These are phyloP conservation scores for Gymnothorax javanicus DNA, from an alignment of 2,797 vertebrate species.

Conservation along the genomic window DNA sequence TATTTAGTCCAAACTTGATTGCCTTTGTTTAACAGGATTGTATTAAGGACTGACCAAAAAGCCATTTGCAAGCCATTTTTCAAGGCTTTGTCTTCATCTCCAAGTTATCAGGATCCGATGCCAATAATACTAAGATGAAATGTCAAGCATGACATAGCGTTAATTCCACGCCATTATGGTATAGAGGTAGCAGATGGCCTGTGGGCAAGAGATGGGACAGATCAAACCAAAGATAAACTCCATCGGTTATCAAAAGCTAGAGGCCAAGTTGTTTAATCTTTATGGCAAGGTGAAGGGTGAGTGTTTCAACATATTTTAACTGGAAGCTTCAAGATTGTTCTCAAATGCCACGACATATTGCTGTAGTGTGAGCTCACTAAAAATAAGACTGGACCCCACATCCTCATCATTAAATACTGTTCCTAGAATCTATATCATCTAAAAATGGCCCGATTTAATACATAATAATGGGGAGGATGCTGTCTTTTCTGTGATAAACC, in stretches of 20 bases:
- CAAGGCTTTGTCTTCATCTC: conserved; percentile 59
- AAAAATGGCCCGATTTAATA: not conserved
- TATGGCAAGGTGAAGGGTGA: not conserved
- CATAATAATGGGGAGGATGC: conserved; percentile 7
- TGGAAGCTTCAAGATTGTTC: not conserved
- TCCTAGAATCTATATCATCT: not conserved
- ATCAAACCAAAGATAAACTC: conserved; percentile 7
- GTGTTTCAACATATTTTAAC: not conserved
- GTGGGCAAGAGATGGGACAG: not conserved
- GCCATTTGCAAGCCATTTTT: conserved; percentile 55
- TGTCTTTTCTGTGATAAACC: not conserved
- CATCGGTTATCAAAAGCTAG: not conserved
- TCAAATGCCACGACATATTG: not conserved
- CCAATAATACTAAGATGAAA: conserved; percentile 46
- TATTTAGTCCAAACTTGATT: conserved; percentile 65
- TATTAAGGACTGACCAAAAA: conserved; percentile 52
- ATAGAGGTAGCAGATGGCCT: conserved; percentile 5
- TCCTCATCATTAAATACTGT: not conserved
- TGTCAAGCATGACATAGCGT: conserved; percentile 37
- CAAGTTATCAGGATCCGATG: conserved; percentile 55
- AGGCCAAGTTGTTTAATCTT: not conserved
- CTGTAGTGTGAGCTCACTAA: not conserved
- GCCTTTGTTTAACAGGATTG: conserved; percentile 54
- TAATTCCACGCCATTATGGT: conserved; percentile 48
- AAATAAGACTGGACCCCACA: not conserved